Conservation (phyloP, 2,888 invertebrate genomes). For the Branchipolynoe longqiensis region DNA sequence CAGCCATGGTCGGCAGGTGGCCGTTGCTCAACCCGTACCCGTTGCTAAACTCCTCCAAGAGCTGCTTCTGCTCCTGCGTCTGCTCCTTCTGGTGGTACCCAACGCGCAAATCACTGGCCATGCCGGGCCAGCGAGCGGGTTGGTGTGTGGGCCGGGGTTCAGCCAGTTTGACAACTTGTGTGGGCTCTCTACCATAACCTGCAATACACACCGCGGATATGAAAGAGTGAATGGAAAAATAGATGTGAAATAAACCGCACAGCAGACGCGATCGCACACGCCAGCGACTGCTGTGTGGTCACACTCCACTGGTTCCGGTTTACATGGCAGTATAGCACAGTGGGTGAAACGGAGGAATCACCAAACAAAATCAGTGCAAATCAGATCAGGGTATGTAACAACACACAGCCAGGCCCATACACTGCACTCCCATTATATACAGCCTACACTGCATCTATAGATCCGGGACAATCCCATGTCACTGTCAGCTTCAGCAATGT, state of each 20-base stretch:
- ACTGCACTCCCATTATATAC: not conserved
- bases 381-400: too few relatives aligned
- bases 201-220: too few relatives aligned
- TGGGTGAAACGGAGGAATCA: too few relatives aligned
- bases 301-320: too few relatives aligned
- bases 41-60: not conserved
- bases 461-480: not conserved
- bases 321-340: too few relatives aligned
- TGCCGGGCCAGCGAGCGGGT: not conserved
- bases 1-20: not conserved
- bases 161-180: not conserved
- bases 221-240: too few relatives aligned
- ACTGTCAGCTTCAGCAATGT: not conserved
- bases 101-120: not conserved
- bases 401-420: too few relatives aligned
- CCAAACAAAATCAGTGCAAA: too few relatives aligned
- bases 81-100: not conserved
- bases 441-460: not conserved
- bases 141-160: not conserved
- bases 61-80: not conserved
- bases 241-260: too few relatives aligned
- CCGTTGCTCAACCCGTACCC: not conserved
- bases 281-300: too few relatives aligned
- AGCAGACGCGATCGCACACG: too few relatives aligned
- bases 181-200: slow-evolving; percentile 1